Evolutionary conservation across 2,797 vertebrate species (phyloP).

Genomic region (Lutjanus campechanus): DNA sequence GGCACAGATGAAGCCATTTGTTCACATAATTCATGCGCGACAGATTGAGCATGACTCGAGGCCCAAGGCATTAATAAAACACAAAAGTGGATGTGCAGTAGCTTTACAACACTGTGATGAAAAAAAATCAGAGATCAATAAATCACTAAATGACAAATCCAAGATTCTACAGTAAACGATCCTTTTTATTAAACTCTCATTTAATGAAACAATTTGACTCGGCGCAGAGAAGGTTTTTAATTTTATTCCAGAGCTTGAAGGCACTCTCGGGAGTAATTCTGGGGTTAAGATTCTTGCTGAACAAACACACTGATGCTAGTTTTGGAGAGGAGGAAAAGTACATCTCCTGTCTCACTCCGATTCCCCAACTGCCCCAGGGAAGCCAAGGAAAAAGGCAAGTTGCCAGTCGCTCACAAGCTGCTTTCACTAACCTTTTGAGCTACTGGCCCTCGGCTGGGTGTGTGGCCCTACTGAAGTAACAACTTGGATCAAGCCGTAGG

Average conservation of each 20-base stretch:
- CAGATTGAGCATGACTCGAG: conserved; percentile 53
- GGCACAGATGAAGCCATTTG: conserved; percentile 45
- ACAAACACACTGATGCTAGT: conserved; percentile 14
- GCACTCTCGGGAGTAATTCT: not conserved
- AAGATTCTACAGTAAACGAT: not conserved
- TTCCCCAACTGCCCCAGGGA: not conserved
- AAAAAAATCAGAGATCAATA: conserved; percentile 27
- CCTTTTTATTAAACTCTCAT: not conserved
- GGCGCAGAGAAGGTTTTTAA: not conserved
- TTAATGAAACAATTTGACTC: not conserved
- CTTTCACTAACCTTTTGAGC: not conserved
- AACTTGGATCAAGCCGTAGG: not conserved
- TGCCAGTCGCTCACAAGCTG: conserved; percentile 7
- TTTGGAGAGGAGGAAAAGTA: conserved; percentile 5
- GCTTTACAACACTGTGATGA: conserved; percentile 19
- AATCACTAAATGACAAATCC: conserved; percentile 18
- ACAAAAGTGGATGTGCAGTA: conserved; percentile 21
- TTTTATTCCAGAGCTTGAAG: conserved; percentile 4
- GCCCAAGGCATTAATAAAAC: conserved; percentile 54
- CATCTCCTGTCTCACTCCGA: conserved; percentile 24
- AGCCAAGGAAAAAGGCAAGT: not conserved
- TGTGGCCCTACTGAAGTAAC: conserved; percentile 6
- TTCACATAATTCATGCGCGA: conserved; percentile 60
- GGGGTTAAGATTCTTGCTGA: not conserved
- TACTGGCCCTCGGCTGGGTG: not conserved